phyloP scores from a whole-genome alignment of 2,888 invertebrate genomes.

The Ferdinandea cuprea region DNA sequence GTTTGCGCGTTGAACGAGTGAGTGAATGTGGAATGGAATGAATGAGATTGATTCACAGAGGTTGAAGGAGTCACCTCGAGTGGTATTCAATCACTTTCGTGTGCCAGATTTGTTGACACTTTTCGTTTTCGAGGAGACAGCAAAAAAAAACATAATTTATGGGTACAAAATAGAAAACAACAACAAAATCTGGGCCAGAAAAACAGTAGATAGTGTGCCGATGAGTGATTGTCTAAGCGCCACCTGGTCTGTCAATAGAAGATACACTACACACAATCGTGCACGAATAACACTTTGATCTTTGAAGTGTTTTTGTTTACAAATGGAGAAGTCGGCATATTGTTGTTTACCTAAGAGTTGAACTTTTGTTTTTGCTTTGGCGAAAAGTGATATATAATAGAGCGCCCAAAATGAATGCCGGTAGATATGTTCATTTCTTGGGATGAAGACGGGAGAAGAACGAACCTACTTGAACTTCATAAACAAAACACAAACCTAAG shows the following conservation, averaged over 20 bases:
- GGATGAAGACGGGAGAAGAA: no score
- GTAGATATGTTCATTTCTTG: no score
- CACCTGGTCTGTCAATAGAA: slow-evolving; percentile 63
- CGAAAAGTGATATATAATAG: no score
- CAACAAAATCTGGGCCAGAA: slow-evolving; percentile 29
- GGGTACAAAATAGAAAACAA: not conserved
- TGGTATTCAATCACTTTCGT: slow-evolving; percentile 64
- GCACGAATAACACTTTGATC: not conserved
- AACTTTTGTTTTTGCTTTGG: no score
- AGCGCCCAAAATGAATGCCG: no score
- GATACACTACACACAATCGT: slow-evolving; percentile 10
- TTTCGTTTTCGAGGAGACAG: no score
- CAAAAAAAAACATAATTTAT: slow-evolving; percentile 10
- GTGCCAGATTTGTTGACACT: slow-evolving; percentile 66
- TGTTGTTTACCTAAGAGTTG: no score
- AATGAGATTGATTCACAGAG: slow-evolving; percentile 44
- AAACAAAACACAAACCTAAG: no score
- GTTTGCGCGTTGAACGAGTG: not conserved
- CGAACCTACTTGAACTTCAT: no score
- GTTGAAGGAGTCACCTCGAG: slow-evolving; percentile 45
- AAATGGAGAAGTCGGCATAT: no score
- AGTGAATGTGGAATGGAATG: slow-evolving; percentile 11
- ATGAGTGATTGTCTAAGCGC: slow-evolving; percentile 57
- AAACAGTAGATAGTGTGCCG: slow-evolving; percentile 30
- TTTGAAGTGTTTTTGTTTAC: not conserved